Evolutionary conservation across 2,797 vertebrate genomes (phyloP).

Genomic region (Pterois miles): DNA sequence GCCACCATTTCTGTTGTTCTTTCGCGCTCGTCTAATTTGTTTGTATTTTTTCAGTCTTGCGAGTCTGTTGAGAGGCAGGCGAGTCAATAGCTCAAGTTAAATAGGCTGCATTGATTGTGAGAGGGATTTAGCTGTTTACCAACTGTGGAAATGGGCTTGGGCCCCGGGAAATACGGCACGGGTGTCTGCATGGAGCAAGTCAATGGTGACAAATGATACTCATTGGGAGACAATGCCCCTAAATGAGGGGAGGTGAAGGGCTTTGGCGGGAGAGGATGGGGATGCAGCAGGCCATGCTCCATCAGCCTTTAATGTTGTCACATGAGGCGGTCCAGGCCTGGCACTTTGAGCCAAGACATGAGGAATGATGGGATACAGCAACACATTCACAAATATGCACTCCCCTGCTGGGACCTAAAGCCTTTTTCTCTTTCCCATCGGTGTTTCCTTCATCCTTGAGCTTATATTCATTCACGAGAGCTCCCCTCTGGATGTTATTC

Average conservation of each 20-base stretch:
- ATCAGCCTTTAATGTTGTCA: conserved; percentile 59
- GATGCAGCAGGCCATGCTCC: conserved; percentile 36
- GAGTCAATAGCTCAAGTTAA: conserved; percentile 78
- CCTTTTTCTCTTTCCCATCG: conserved; percentile 5
- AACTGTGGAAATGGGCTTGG: conserved; percentile 67
- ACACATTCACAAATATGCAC: not conserved
- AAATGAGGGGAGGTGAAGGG: conserved; percentile 58
- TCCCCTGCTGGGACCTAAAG: not conserved
- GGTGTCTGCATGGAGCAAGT: conserved; percentile 45
- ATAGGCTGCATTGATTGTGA: conserved; percentile 75
- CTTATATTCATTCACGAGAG: conserved; percentile 35
- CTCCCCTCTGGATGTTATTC: conserved; percentile 48
- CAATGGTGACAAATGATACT: conserved; percentile 71
- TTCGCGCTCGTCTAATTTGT: conserved; percentile 69
- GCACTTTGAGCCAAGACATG: conserved; percentile 32
- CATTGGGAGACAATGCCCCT: conserved; percentile 58
- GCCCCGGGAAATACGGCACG: conserved; percentile 32
- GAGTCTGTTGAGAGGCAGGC: conserved; percentile 55
- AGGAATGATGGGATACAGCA: conserved; percentile 28
- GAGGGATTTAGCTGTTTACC: conserved; percentile 77
- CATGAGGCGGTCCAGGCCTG: conserved; percentile 12
- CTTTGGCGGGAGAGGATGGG: conserved; percentile 30
- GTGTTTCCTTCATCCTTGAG: conserved; percentile 22
- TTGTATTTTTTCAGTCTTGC: conserved; percentile 62
- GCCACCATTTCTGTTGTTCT: conserved; percentile 57